These are phyloP conservation scores for Phocoena sinus DNA, from an alignment of 2,113 vertebrate species.

Conservation along the genomic window DNA sequence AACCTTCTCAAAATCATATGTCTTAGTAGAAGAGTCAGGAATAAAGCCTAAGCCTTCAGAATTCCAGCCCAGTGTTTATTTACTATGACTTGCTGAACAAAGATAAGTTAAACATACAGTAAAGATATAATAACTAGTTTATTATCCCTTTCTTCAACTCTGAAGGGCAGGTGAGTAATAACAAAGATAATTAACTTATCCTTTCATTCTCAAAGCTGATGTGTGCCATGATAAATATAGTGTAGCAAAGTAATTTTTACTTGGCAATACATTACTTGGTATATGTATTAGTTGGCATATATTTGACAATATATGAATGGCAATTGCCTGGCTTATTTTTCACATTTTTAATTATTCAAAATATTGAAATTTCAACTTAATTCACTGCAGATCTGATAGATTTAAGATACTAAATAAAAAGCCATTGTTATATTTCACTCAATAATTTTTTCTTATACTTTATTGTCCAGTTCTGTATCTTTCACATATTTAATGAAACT, in stretches of 20 bases:
- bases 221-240: background rate
- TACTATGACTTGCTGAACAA: background rate
- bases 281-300: background rate
- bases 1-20: background rate
- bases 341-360: background rate
- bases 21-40: background rate
- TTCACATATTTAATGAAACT: background rate
- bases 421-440: background rate
- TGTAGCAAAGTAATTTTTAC: background rate
- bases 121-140: background rate
- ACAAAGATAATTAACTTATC: background rate
- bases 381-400: background rate
- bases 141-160: background rate
- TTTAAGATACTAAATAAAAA: background rate
- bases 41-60: background rate
- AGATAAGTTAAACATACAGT: background rate
- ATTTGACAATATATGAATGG: background rate
- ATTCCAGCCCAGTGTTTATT: background rate
- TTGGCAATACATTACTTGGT: background rate
- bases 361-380: background rate
- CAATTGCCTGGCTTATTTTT: background rate
- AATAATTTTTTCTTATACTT: background rate
- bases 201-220: background rate
- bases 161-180: background rate
- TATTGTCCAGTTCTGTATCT: background rate